phyloP scores from a whole-genome alignment of 1,140 invertebrate genomes.

The Ceratosolen solmsi region DNA sequence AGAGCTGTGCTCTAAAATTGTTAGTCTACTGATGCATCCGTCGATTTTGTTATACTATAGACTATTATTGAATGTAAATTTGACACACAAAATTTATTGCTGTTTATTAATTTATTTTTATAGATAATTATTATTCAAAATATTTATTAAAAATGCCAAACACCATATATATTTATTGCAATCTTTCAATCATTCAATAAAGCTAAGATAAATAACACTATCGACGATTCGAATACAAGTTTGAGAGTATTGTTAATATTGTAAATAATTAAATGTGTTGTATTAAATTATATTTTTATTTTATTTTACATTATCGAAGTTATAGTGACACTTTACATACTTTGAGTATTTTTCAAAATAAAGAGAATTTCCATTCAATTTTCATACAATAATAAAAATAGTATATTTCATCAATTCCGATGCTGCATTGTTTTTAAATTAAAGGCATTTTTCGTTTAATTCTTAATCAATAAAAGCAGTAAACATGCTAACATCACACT shows the following conservation, averaged over 20 bases:
- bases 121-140: too few species aligned
- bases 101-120: not conserved
- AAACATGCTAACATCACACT: not conserved
- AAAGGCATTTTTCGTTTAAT: not conserved
- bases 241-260: conserved; percentile 68
- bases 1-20: conserved; percentile 68
- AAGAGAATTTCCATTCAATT: too few species aligned
- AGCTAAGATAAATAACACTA: conserved; percentile 2
- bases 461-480: not conserved
- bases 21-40: conserved; percentile 61
- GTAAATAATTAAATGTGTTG: conserved; percentile 66
- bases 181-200: not conserved
- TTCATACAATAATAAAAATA: not conserved
- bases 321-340: not conserved
- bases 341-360: not conserved
- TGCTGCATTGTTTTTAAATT: not conserved
- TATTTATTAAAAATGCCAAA: too few species aligned
- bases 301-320: not conserved
- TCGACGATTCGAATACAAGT: conserved; percentile 46
- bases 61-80: not conserved
- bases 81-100: not conserved
- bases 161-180: not conserved
- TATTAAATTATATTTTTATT: conserved; percentile 44
- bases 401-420: too few species aligned
- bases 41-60: conserved; percentile 28